These are phyloP conservation scores for Drosophila truncata DNA, from an alignment of 1,140 invertebrate genomes.

Conservation along the genomic window DNA sequence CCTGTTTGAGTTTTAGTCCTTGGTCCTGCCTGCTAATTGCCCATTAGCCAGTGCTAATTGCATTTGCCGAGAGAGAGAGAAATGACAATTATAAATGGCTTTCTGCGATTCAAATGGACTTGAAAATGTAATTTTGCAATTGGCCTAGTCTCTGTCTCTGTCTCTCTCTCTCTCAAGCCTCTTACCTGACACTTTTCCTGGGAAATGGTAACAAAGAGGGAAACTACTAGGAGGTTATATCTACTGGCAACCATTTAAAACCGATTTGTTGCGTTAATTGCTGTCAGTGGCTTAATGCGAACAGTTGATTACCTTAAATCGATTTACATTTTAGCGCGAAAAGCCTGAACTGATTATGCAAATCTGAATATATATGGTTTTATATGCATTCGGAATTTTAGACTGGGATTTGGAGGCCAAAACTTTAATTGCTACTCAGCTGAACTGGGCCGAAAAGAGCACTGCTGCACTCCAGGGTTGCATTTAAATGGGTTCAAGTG, in stretches of 20 bases:
- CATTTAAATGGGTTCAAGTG: slow-evolving; percentile 50
- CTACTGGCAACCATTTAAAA: slow-evolving; percentile 35
- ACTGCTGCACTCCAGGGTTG: background rate
- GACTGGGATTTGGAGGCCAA: slow-evolving; percentile 22
- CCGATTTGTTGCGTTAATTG: slow-evolving; percentile 69
- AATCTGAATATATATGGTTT: slow-evolving; percentile 30
- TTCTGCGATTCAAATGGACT: slow-evolving; percentile 51
- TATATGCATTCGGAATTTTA: slow-evolving; percentile 13
- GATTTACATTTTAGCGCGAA: slow-evolving; percentile 32
- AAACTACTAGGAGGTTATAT: background rate
- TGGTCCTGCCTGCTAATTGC: slow-evolving; percentile 52
- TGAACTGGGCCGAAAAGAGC: slow-evolving; percentile 28
- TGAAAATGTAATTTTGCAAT: slow-evolving; percentile 54
- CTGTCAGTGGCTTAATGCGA: slow-evolving; percentile 53
- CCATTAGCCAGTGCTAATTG: slow-evolving; percentile 78
- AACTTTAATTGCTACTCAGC: slow-evolving; percentile 33
- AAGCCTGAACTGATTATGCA: slow-evolving; percentile 59
- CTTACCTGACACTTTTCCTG: slow-evolving; percentile 11
- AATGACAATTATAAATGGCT: slow-evolving; percentile 81
- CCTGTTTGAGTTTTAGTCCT: background rate
- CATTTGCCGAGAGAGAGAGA: slow-evolving; percentile 72
- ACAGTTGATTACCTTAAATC: slow-evolving; percentile 55
- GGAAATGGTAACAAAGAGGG: background rate
- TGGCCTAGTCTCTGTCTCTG: background rate
- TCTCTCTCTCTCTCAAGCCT: background rate